These are phyloP conservation scores for Barnardius zonarius DNA, from an alignment of 2,113 vertebrate genomes.

Conservation along the genomic window DNA sequence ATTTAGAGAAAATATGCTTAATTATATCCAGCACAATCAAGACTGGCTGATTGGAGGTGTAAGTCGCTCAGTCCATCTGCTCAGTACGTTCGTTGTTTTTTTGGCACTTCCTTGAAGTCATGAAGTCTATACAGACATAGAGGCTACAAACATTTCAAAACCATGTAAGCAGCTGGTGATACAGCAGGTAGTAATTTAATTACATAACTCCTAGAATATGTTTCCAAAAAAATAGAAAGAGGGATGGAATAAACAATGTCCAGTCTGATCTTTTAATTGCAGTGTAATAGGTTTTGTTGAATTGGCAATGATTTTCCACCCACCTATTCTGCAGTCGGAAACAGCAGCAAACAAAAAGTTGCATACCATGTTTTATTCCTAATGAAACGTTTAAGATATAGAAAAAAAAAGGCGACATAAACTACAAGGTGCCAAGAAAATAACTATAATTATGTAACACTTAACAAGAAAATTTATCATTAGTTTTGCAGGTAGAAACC, in stretches of 20 bases:
- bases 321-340: not conserved
- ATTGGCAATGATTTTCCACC: not conserved
- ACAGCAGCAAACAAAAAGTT: not conserved
- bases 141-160: conserved; percentile 46
- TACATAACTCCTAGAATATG: conserved; percentile 46
- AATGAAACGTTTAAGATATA: not conserved
- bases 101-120: conserved; percentile 48
- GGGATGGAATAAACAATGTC: not conserved
- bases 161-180: conserved; percentile 71
- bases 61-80: conserved; percentile 65
- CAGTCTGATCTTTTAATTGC: not conserved
- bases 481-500: not conserved
- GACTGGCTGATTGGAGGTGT: conserved; percentile 40
- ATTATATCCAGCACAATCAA: conserved; percentile 56
- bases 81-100: conserved; percentile 29
- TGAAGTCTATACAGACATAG: conserved; percentile 24
- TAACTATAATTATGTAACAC: not conserved
- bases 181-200: conserved; percentile 77
- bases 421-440: not conserved
- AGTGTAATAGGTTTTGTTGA: not conserved
- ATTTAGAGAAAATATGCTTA: conserved; percentile 54
- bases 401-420: not conserved
- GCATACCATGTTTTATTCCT: not conserved
- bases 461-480: not conserved
- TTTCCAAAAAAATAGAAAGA: not conserved